phyloP scores from a whole-genome alignment of 37 sponge, comb jelly and placozoan genomes.

The Chondrosia reniformis region DNA sequence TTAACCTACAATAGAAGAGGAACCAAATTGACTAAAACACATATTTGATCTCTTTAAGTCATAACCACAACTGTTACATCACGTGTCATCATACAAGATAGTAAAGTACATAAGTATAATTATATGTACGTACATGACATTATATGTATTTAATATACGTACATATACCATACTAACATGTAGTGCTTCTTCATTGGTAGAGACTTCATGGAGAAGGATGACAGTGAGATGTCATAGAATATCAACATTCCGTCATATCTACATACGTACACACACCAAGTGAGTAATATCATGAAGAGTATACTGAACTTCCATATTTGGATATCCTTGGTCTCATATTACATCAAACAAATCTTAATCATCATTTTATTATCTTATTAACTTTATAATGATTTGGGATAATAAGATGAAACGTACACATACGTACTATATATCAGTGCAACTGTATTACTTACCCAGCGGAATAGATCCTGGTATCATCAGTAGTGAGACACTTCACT shows the following conservation, averaged over 20 bases:
- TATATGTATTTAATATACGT: no score
- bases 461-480: background rate
- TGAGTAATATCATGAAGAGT: no score
- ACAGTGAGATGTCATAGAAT: background rate
- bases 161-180: background rate
- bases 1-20: no score
- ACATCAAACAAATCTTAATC: no score
- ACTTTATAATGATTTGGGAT: no score
- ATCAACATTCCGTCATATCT: slow-evolving; percentile 1
- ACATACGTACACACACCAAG: background rate
- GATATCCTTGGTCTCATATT: no score
- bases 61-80: background rate
- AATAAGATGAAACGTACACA: no score
- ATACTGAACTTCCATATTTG: no score
- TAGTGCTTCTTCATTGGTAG: background rate
- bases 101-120: background rate
- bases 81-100: background rate
- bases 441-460: slow-evolving; percentile 4
- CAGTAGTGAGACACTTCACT: slow-evolving; percentile 3
- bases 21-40: no score
- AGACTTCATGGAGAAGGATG: slow-evolving; percentile 11
- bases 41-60: background rate
- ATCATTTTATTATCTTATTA: no score
- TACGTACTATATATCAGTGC: no score
- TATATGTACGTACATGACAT: background rate